Evolutionary conservation across 2,888 invertebrate genomes (phyloP), one percentile per base, ranked within the genome.

Genomic region (Drosophila melanosoma): DNA sequence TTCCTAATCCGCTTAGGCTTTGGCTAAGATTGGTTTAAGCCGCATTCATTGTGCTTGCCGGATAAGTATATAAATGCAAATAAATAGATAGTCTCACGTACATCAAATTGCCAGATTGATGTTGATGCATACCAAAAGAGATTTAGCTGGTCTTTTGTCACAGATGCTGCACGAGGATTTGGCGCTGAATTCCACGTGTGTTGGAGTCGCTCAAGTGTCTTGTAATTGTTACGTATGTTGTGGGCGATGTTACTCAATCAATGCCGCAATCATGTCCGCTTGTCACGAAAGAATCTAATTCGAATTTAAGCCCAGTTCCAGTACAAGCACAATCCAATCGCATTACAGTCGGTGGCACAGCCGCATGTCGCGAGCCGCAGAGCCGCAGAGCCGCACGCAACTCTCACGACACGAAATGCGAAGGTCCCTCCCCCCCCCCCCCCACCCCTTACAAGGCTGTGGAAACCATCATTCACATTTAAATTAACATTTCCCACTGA

Each of bases 401-500:
- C 68, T 69, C 67, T 68, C 69, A 74, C 62, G 54, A 48, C 84
- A 90, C 89, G 87, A 70, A 79, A 54, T 76, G 57, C 56, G 62
- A 40, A 33, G 52, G 1, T 10, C 23, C 32, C 42, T 23, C 51
- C 10, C 35, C n/a, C n/a, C n/a, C n/a, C n/a, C 33, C 33, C 23
- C 48, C 10, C 15, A 2, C 56, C 49, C 51, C 15, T 63, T 36
- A 69, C 63, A 63, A 61, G 56, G 56, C 26, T 26, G n/a, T 69
- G 82, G 63, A 64, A 79, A 51, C 74, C 79, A 76, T 91, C 89
- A 85, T 81, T 91, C 87, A 89, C 82, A 88, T 90, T 91, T 91
- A 89, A 89, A 90, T 91, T 90, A 89, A 90, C 90, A 91, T 91
- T 91, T 90, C 91, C 90, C 90, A 70, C 71, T 74, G 76, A 76